A percentile compares a stretch with the other conserved stretches of the same genome.
phyloP scores from a whole-genome alignment of 2,888 invertebrate genomes.

The Argyra leucocephala region DNA sequence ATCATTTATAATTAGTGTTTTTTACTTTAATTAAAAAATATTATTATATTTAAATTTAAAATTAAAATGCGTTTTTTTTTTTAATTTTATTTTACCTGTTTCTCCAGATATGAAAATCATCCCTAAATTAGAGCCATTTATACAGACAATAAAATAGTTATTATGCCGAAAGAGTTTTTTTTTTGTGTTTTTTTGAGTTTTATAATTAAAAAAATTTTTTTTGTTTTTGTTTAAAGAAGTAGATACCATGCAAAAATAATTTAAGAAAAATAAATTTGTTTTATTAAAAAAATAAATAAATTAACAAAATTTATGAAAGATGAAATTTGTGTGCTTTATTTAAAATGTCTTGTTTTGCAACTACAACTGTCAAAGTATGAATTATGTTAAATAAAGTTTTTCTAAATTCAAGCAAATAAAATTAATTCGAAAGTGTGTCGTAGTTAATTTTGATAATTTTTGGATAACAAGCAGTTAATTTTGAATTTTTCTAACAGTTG shows the following conservation, averaged over 20 bases:
- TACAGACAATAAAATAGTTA: neutral
- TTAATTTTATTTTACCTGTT: neutral
- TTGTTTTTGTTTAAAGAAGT: neutral
- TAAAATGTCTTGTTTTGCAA: no score
- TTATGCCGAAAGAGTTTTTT: neutral
- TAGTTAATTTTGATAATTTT: no score
- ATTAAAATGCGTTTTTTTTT: neutral
- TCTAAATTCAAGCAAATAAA: no score
- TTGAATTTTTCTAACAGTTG: no score
- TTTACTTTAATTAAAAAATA: neutral
- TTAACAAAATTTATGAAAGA: neutral
- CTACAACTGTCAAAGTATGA: no score
- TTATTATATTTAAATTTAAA: neutral
- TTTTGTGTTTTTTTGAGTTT: neutral
- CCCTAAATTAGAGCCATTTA: neutral
- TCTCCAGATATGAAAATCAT: neutral
- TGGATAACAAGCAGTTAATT: no score
- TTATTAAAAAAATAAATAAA: neutral
- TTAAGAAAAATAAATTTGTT: conserved; percentile 1
- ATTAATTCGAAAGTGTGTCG: no score
- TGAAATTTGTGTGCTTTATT: neutral
- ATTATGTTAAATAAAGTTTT: no score
- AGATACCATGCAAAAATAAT: conserved; percentile 3
- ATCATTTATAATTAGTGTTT: neutral
- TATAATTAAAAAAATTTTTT: neutral